Evolutionary conservation across 2,797 vertebrate species (phyloP), one percentile per base, ranked within the genome.

Genomic region (Gymnoscopelus microlampas): DNA sequence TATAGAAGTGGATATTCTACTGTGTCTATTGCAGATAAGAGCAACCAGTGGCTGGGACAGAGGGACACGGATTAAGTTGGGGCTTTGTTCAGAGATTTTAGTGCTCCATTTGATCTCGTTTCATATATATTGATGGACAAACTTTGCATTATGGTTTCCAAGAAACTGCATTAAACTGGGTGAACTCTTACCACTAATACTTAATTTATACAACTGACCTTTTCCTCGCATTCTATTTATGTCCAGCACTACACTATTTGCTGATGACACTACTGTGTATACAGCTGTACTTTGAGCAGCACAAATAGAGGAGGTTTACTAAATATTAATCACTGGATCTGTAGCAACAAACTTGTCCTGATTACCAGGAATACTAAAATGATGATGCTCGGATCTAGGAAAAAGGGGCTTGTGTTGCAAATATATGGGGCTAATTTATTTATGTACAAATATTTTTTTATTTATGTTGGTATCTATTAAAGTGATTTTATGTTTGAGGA

Each of bases 191-290:
- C 1, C 48, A 39, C 29, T 19, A 54, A 64, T 60, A 44, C 26
- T 55, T 55, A 55, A 65, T 55, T 53, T 64, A 54, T 56, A 56
- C 6, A n/a, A 66, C 54, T 56, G 53, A 66, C 53, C 13, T 51
- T 51, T 66, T 47, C 15, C 53, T 48, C 51, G 44, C 0, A 47
- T 47, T 54, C 50, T 32, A 56, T 19, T 15, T 12, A 39, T 44
- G 15, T 24, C 51, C 26, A 53, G 14, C n/a, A 54, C 50, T 55
- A 24, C 15, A 55, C 9, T 65, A 19, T 65, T 54, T 54, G 29
- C 59, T 23, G 47, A 49, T 62, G 60, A 62, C 7, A n/a, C 23
- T 62, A 62, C 59, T 62, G 23, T 50, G 44, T 49, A 62, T 54
- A 39, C 5, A 44, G 26, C 58, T 35, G 32, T 32, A 15, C 1